These are phyloP conservation scores for Peromyscus attwateri DNA, from an alignment of 2,797 vertebrate genomes.

Conservation along the genomic window DNA sequence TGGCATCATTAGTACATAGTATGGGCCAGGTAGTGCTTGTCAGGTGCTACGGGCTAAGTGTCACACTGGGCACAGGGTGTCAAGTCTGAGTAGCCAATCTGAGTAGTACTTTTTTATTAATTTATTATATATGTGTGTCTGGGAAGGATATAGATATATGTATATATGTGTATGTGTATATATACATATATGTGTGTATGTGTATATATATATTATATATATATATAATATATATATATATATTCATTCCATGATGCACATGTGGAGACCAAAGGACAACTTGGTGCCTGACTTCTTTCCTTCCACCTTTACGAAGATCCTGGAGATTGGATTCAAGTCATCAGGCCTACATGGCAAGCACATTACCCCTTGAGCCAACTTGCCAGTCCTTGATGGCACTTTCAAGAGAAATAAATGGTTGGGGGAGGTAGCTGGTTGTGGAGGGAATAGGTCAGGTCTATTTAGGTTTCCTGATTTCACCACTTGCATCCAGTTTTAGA, in stretches of 20 bases:
- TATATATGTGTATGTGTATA: too few relatives aligned
- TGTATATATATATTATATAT: too few relatives aligned
- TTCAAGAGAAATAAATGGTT: not conserved
- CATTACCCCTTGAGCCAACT: not conserved
- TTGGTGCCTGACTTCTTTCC: not conserved
- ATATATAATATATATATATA: too few relatives aligned
- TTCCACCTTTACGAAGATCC: not conserved
- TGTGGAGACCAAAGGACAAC: not conserved
- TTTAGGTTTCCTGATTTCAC: not conserved
- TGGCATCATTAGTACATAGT: not conserved
- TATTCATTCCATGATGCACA: too few relatives aligned
- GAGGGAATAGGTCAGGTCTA: not conserved
- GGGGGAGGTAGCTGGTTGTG: not conserved
- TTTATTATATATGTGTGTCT: not conserved
- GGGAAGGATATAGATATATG: rapidly evolving
- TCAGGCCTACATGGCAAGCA: not conserved
- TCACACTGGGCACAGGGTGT: not conserved
- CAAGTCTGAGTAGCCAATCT: not conserved
- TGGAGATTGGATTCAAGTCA: not conserved
- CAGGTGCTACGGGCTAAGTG: too few relatives aligned
- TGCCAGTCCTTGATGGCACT: not conserved
- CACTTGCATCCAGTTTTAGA: not conserved
- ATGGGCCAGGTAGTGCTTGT: not conserved
- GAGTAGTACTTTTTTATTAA: not conserved
- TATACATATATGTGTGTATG: too few relatives aligned